A percentile compares a stretch with the other conserved stretches of the same genome.
phyloP scores from a whole-genome alignment of 2,888 invertebrate genomes.

The Thera britannica region DNA sequence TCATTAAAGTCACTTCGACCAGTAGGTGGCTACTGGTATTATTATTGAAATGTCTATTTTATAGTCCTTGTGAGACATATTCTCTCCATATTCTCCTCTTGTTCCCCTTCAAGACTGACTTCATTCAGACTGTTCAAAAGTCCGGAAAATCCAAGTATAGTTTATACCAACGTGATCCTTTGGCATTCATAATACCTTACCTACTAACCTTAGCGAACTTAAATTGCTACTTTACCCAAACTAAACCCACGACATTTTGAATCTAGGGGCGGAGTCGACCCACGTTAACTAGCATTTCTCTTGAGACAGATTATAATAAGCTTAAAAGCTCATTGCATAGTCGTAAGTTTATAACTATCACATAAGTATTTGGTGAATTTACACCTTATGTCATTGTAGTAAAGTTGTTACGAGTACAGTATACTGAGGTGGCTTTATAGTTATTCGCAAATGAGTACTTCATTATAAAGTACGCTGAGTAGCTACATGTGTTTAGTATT shows the following conservation, averaged over 20 bases:
- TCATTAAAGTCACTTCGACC: too few relatives aligned
- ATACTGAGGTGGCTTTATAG: slow-evolving; percentile 3
- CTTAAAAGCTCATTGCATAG: slow-evolving; percentile 21
- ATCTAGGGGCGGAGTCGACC: slow-evolving; percentile 17
- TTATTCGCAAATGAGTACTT: slow-evolving; percentile 1
- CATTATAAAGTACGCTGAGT: slow-evolving; percentile 12
- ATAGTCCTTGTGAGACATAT: too few relatives aligned
- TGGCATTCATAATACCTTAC: neutral
- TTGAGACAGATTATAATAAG: slow-evolving; percentile 29
- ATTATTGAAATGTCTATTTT: too few relatives aligned
- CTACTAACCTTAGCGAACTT: slow-evolving; percentile 16
- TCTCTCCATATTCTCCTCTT: too few relatives aligned
- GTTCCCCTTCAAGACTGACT: too few relatives aligned
- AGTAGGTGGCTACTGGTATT: too few relatives aligned
- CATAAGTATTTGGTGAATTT: slow-evolving; percentile 5
- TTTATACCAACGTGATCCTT: neutral
- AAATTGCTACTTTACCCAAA: slow-evolving; percentile 16
- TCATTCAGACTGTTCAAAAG: neutral
- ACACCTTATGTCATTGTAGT: slow-evolving; percentile 10
- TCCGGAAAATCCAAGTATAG: neutral
- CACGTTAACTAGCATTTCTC: slow-evolving; percentile 21
- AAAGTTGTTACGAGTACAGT: slow-evolving; percentile 8
- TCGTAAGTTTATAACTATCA: slow-evolving; percentile 5
- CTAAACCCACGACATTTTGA: slow-evolving; percentile 23
- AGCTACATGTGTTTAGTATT: slow-evolving; percentile 32